Conservation (phyloP, 2,797 vertebrate species). For the Enteromius mattozi region DNA sequence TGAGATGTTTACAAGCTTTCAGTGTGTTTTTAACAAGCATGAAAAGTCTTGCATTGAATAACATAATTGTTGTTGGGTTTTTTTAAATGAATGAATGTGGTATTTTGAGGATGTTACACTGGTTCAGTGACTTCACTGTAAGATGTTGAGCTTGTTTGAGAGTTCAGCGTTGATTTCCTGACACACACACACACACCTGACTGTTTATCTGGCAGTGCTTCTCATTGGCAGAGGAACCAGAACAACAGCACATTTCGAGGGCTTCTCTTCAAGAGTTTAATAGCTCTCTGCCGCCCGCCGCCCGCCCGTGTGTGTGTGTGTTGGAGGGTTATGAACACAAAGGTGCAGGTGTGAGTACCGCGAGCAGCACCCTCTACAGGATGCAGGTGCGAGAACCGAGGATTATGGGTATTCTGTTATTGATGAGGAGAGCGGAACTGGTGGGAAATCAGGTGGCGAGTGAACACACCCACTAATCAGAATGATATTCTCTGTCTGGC, state of each 20-base stretch:
- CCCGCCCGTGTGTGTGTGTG: conserved; percentile 44
- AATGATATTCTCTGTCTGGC: conserved; percentile 80
- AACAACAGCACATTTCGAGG: conserved; percentile 17
- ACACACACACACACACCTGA: conserved; percentile 18
- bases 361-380: conserved; percentile 46
- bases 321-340: conserved; percentile 42
- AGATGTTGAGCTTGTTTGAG: conserved; percentile 1
- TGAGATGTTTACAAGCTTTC: neutral
- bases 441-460: conserved; percentile 85
- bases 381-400: conserved; percentile 56
- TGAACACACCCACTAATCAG: conserved; percentile 55
- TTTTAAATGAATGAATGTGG: conserved; percentile 1
- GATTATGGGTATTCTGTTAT: conserved; percentile 57
- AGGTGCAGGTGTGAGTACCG: conserved; percentile 47
- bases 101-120: neutral
- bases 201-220: conserved; percentile 29
- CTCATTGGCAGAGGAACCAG: conserved; percentile 18
- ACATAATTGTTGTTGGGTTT: conserved; percentile 43
- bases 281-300: neutral
- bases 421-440: conserved; percentile 36
- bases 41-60: neutral
- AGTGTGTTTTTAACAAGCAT: neutral
- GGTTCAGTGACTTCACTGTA: conserved; percentile 12
- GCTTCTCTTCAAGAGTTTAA: conserved; percentile 45
- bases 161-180: conserved; percentile 16